phyloP scores from a whole-genome alignment of 2,797 vertebrate genomes.

The Acipenser transmontanus region DNA sequence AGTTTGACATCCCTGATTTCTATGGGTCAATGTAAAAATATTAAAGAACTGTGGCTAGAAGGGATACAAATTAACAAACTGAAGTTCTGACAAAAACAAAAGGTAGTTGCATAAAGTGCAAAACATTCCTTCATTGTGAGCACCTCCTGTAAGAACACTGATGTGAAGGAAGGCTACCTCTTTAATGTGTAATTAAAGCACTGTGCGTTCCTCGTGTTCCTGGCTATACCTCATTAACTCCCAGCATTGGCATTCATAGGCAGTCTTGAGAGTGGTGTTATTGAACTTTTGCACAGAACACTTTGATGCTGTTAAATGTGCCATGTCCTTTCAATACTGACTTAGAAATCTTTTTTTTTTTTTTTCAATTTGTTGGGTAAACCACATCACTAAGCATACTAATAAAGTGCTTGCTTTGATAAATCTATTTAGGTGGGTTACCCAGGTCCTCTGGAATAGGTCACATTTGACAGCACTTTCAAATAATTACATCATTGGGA shows the following conservation, averaged over 20 bases:
- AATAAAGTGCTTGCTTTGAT: not conserved
- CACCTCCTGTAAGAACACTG: slow-evolving; percentile 10
- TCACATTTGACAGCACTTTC: not conserved
- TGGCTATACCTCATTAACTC: slow-evolving; percentile 38
- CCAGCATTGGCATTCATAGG: slow-evolving; percentile 31
- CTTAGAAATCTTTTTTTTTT: slow-evolving; percentile 17
- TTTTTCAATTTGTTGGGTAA: not conserved
- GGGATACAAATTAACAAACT: too few relatives aligned
- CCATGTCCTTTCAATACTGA: slow-evolving; percentile 38
- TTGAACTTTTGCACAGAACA: slow-evolving; percentile 64
- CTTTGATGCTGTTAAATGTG: slow-evolving; percentile 55
- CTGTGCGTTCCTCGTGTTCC: slow-evolving; percentile 45
- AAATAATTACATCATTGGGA: not conserved
- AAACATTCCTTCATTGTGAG: not conserved
- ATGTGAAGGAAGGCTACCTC: slow-evolving; percentile 16
- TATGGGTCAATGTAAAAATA: too few relatives aligned
- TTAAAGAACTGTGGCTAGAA: too few relatives aligned
- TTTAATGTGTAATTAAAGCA: slow-evolving; percentile 32
- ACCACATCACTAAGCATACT: not conserved
- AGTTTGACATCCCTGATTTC: too few relatives aligned
- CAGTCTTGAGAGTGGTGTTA: slow-evolving; percentile 46
- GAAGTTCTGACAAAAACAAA: not conserved
- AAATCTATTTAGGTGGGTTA: not conserved
- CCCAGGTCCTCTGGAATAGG: not conserved
- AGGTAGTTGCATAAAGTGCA: not conserved